phyloP scores from a whole-genome alignment of 1,140 invertebrate species.

The Bombus affinis region DNA sequence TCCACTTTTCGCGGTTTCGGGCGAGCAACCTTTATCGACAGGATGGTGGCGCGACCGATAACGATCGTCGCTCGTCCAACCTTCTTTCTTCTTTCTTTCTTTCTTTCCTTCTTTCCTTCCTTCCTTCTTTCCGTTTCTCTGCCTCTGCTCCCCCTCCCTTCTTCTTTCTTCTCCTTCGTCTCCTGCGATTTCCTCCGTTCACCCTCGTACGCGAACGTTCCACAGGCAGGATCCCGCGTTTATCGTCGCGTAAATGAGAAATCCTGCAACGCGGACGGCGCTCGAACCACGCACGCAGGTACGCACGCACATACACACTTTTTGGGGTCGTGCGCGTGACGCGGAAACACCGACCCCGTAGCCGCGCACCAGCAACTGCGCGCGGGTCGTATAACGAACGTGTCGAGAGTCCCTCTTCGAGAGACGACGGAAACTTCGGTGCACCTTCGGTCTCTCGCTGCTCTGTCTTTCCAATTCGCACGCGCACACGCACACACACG shows the following conservation, averaged over 20 bases:
- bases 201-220: background rate
- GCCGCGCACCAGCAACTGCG: slow-evolving; percentile 64
- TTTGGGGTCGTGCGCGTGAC: slow-evolving; percentile 47
- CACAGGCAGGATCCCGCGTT: slow-evolving; percentile 17
- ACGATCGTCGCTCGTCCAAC: slow-evolving; percentile 12
- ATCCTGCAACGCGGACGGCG: slow-evolving; percentile 43
- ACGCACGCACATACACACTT: slow-evolving; percentile 54
- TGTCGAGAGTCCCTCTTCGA: slow-evolving; percentile 63
- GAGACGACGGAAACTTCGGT: slow-evolving; percentile 60
- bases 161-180: background rate
- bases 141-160: background rate
- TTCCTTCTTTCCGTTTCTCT: background rate
- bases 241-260: slow-evolving; percentile 20
- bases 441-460: slow-evolving; percentile 52
- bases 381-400: slow-evolving; percentile 57
- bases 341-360: slow-evolving; percentile 57
- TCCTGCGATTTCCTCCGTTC: background rate
- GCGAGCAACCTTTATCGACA: background rate
- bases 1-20: slow-evolving; percentile 52
- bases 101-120: background rate
- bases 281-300: slow-evolving; percentile 49
- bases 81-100: background rate
- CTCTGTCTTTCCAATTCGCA: slow-evolving; percentile 53
- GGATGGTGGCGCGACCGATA: slow-evolving; percentile 21
- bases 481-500: slow-evolving; percentile 45